Percentiles rank a stretch among this genome's conserved stretches.
Evolutionary conservation across 2,888 invertebrate species (phyloP).

Genomic region (Catotricha subobsoleta): DNA sequence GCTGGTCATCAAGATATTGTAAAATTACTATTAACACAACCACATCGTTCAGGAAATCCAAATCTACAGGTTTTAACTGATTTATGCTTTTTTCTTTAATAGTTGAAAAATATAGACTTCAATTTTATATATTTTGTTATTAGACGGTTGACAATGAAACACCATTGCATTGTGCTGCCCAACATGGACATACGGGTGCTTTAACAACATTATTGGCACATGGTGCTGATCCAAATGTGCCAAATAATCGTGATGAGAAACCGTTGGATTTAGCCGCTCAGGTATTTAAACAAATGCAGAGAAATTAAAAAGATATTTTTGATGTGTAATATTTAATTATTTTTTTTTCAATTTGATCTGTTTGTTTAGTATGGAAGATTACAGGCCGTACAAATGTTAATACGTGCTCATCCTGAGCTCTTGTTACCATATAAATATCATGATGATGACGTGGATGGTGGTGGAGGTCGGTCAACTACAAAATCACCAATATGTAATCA

Average conservation of each 20-base stretch:
- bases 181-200: conserved; percentile 78
- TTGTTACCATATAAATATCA: conserved; percentile 45
- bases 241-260: conserved; percentile 75
- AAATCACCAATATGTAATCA: conserved; percentile 44
- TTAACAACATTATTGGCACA: conserved; percentile 65
- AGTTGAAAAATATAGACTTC: neutral
- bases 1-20: conserved; percentile 83
- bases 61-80: conserved; percentile 48
- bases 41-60: conserved; percentile 66
- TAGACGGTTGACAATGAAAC: conserved; percentile 46
- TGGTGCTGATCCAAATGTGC: conserved; percentile 74
- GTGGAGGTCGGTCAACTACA: conserved; percentile 16
- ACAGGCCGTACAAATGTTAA: conserved; percentile 73
- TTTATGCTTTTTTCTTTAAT: neutral
- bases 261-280: conserved; percentile 89
- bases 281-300: too few relatives aligned
- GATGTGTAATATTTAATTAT: too few relatives aligned
- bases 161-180: conserved; percentile 81
- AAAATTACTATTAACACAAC: conserved; percentile 59
- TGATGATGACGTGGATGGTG: neutral
- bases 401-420: conserved; percentile 67
- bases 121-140: conserved; percentile 13
- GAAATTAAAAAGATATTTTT: too few relatives aligned
- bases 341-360: too few relatives aligned
- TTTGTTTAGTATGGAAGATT: conserved; percentile 61